A percentile compares a stretch with the other conserved stretches of the same genome.
Conservation (phyloP, 2,797 vertebrate genomes). For the Hypotaenidia philippensis region DNA sequence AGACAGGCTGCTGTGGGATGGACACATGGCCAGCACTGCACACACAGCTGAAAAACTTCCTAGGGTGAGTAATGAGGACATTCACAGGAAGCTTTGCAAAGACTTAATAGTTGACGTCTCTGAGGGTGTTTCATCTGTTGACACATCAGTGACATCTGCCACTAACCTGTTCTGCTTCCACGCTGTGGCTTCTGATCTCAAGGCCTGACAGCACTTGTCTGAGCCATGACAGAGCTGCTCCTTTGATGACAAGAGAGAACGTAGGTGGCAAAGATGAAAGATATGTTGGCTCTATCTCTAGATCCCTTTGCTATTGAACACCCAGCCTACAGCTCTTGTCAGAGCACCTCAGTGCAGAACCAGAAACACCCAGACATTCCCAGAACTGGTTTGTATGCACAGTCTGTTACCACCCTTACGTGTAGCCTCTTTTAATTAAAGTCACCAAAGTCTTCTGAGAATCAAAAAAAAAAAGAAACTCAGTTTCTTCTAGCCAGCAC, state of each 20-base stretch:
- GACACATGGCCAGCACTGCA: not conserved
- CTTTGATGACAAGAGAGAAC: not conserved
- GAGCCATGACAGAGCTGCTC: not conserved
- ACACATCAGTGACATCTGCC: not conserved
- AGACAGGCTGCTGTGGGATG: not conserved
- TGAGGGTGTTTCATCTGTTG: not conserved
- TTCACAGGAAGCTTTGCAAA: not conserved
- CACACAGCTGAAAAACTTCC: not conserved
- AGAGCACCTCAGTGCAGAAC: not conserved
- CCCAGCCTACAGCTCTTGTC: not conserved
- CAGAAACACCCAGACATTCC: not conserved
- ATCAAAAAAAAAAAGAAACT: not conserved
- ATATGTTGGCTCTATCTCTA: not conserved
- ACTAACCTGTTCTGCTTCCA: not conserved
- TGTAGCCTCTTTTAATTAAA: not conserved
- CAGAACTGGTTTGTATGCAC: not conserved
- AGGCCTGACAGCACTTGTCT: not conserved
- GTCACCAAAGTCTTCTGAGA: not conserved
- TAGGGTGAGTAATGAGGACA: not conserved
- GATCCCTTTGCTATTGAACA: not conserved
- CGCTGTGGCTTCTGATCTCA: rapidly evolving
- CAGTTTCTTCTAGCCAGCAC: not conserved
- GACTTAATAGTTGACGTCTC: not conserved
- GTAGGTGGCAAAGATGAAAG: not conserved
- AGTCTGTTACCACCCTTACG: not conserved